These are phyloP conservation scores for Ophiodon elongatus DNA, from an alignment of 2,113 vertebrate genomes.

Conservation along the genomic window DNA sequence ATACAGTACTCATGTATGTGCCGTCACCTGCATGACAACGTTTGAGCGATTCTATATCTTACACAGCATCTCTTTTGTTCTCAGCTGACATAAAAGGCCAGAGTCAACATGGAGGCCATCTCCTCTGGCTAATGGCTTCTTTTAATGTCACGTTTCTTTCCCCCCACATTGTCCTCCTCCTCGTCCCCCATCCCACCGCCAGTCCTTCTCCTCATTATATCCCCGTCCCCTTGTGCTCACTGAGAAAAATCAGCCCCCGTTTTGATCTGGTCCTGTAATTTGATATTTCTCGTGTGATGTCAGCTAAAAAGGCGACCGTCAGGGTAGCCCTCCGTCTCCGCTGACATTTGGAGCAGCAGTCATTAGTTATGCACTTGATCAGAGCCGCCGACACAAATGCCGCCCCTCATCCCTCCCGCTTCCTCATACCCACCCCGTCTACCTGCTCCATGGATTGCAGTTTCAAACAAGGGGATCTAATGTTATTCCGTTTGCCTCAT, in stretches of 20 bases:
- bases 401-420: not conserved
- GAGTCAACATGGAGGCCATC: slow-evolving; percentile 9
- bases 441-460: slow-evolving; percentile 59
- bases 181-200: not conserved
- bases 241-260: slow-evolving; percentile 29
- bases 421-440: slow-evolving; percentile 15
- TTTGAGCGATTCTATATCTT: slow-evolving; percentile 11
- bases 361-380: slow-evolving; percentile 74
- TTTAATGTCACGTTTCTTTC: slow-evolving; percentile 19
- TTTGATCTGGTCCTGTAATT: slow-evolving; percentile 51
- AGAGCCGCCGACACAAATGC: slow-evolving; percentile 15
- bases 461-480: slow-evolving; percentile 78
- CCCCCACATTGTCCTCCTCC: not conserved
- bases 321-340: slow-evolving; percentile 26
- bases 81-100: slow-evolving; percentile 5
- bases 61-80: slow-evolving; percentile 35
- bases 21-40: not conserved
- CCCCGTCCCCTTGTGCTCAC: not conserved
- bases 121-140: slow-evolving; percentile 16
- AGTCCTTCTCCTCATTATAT: not conserved
- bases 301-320: slow-evolving; percentile 15
- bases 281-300: slow-evolving; percentile 45
- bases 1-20: slow-evolving; percentile 36
- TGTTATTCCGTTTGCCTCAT: slow-evolving; percentile 79
- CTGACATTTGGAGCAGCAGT: slow-evolving; percentile 59